Percentiles rank a stretch among this genome's conserved stretches.
These are phyloP conservation scores for Uria aalge DNA, from an alignment of 2,113 vertebrate species.

Conservation along the genomic window DNA sequence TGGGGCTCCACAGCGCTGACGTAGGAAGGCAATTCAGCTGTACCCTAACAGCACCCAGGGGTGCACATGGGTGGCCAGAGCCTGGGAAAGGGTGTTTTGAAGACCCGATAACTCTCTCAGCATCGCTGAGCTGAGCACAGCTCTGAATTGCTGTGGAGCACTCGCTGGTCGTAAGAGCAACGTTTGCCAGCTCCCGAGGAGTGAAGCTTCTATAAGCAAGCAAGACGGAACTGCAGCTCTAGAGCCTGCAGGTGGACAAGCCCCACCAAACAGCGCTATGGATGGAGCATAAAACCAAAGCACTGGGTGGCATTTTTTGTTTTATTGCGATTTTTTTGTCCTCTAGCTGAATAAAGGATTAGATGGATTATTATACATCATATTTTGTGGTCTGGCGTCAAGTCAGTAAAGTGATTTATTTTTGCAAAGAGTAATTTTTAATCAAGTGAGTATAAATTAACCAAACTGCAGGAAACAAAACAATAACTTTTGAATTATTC, in stretches of 20 bases:
- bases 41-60: neutral
- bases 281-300: neutral
- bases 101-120: neutral
- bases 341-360: neutral
- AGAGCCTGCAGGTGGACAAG: neutral
- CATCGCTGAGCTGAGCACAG: neutral
- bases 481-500: neutral
- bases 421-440: constrained; percentile 5
- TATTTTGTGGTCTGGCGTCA: neutral
- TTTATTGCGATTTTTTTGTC: neutral
- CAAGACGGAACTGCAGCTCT: neutral
- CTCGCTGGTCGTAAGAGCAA: neutral
- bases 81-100: neutral
- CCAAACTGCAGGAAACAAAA: neutral
- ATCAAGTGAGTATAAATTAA: neutral
- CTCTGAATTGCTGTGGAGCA: neutral
- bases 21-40: neutral
- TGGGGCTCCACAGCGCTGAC: neutral
- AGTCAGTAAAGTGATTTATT: neutral
- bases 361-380: neutral
- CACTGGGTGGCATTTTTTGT: neutral
- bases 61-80: neutral
- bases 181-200: neutral
- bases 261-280: neutral
- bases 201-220: neutral